Evolutionary conservation across 2,888 invertebrate species (phyloP).

Genomic region (Caenorhabditis macrosperma): DNA sequence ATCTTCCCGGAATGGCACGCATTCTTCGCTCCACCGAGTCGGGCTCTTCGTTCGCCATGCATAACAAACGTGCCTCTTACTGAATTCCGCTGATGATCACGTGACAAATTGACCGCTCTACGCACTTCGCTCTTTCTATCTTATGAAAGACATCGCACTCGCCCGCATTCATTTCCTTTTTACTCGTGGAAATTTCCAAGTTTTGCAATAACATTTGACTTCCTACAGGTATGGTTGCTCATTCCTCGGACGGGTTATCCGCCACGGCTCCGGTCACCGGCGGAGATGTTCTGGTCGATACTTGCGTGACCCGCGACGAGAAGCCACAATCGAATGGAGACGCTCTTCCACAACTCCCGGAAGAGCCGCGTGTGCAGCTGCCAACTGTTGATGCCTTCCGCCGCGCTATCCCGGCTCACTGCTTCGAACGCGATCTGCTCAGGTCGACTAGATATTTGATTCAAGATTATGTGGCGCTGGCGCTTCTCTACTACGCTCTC

Average conservation of each 20-base stretch:
- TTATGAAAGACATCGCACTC: background rate
- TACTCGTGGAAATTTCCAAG: background rate
- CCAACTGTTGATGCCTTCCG: slow-evolving; percentile 75
- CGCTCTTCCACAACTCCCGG: background rate
- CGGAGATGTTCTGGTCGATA: slow-evolving; percentile 51
- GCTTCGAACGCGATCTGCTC: slow-evolving; percentile 74
- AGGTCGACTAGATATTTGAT: slow-evolving; percentile 72
- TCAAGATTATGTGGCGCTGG: slow-evolving; percentile 66
- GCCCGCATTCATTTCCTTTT: background rate
- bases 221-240: slow-evolving; percentile 60
- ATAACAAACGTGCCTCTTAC: slow-evolving; percentile 31
- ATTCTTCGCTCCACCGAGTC: slow-evolving; percentile 12
- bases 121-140: background rate
- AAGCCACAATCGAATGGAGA: slow-evolving; percentile 8
- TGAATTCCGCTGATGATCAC: slow-evolving; percentile 33
- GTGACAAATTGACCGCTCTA: slow-evolving; percentile 31
- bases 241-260: slow-evolving; percentile 65
- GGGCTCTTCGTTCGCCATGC: slow-evolving; percentile 22
- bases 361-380: slow-evolving; percentile 50
- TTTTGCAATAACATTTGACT: background rate
- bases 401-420: slow-evolving; percentile 74
- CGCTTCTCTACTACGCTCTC: slow-evolving; percentile 62
- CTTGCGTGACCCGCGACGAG: slow-evolving; percentile 30
- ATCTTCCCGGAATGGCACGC: slow-evolving; percentile 16
- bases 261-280: slow-evolving; percentile 59